Conservation (phyloP, 2,113 vertebrate species). For the Podarcis raffonei region DNA sequence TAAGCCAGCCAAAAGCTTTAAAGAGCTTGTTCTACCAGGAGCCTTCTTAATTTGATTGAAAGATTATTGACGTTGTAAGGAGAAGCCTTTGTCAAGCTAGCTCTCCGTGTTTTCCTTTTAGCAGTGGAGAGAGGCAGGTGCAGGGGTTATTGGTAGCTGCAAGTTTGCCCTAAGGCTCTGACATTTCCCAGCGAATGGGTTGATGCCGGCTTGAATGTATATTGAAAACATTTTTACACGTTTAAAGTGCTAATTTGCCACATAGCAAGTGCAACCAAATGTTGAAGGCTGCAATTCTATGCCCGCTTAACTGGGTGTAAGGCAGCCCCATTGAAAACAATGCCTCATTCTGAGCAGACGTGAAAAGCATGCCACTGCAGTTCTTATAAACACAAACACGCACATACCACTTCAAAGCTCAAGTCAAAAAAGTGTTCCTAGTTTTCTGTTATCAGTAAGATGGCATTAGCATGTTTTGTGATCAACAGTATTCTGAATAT, state of each 20-base stretch:
- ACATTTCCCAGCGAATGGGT: conserved; percentile 51
- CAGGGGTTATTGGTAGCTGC: conserved; percentile 18
- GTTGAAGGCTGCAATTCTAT: too few relatives aligned
- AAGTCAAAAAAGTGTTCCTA: too few relatives aligned
- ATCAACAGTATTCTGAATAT: too few relatives aligned
- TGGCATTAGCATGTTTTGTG: too few relatives aligned
- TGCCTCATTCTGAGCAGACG: too few relatives aligned
- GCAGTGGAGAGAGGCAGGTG: background rate
- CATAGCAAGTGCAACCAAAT: conserved; percentile 25
- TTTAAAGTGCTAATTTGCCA: conserved; percentile 24
- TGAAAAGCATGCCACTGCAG: too few relatives aligned
- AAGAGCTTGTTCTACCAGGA: conserved; percentile 46
- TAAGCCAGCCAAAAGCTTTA: conserved; percentile 13
- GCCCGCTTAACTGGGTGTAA: too few relatives aligned
- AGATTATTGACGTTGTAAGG: conserved; percentile 54
- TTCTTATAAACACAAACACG: too few relatives aligned
- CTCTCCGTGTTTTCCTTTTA: conserved; percentile 55
- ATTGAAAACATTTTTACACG: conserved; percentile 33
- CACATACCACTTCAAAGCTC: too few relatives aligned
- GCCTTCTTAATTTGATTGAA: conserved; percentile 62
- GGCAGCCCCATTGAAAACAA: too few relatives aligned
- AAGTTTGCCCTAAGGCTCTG: conserved; percentile 46
- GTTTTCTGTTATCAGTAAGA: too few relatives aligned
- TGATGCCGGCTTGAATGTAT: conserved; percentile 24
- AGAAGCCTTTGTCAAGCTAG: conserved; percentile 49